Conservation (phyloP, 2,113 vertebrate species). For the Oncorhynchus gorbuscha region DNA sequence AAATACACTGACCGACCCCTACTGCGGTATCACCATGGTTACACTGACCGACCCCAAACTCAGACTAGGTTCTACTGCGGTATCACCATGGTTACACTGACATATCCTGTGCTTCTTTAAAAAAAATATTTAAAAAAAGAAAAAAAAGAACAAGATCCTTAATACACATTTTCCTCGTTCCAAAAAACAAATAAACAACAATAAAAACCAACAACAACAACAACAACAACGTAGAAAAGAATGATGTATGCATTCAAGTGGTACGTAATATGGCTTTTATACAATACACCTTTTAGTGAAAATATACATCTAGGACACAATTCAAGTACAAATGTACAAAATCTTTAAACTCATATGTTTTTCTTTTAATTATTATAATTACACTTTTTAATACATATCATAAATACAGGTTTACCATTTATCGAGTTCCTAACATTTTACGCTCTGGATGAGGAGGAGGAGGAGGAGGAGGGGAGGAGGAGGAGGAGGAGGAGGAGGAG, state of each 20-base stretch:
- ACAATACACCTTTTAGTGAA: conserved; percentile 87
- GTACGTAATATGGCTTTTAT: conserved; percentile 83
- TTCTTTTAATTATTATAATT: conserved; percentile 83
- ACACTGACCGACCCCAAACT: too few species aligned
- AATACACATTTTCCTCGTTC: too few species aligned
- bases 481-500: too few species aligned
- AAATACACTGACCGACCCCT: too few species aligned
- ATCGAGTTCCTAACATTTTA: conserved; percentile 74
- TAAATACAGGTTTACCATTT: conserved; percentile 81
- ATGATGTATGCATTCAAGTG: conserved; percentile 81
- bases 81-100: too few species aligned
- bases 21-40: too few species aligned
- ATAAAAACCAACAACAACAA: conserved; percentile 4
- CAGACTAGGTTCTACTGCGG: too few species aligned
- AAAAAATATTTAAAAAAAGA: too few species aligned
- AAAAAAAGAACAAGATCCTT: conserved; percentile 26
- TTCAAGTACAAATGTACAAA: conserved; percentile 87
- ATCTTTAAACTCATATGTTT: conserved; percentile 83
- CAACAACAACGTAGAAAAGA: conserved; percentile 49
- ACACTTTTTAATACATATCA: conserved; percentile 85
- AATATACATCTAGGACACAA: conserved; percentile 95
- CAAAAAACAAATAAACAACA: conserved; percentile 15
- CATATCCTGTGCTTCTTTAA: conserved; percentile 61
- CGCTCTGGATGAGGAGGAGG: conserved; percentile 55
- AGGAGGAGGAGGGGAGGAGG: too few species aligned